Evolutionary conservation across 2,113 vertebrate genomes (phyloP).

Genomic region (Pseudorhombus dupliciocellatus): DNA sequence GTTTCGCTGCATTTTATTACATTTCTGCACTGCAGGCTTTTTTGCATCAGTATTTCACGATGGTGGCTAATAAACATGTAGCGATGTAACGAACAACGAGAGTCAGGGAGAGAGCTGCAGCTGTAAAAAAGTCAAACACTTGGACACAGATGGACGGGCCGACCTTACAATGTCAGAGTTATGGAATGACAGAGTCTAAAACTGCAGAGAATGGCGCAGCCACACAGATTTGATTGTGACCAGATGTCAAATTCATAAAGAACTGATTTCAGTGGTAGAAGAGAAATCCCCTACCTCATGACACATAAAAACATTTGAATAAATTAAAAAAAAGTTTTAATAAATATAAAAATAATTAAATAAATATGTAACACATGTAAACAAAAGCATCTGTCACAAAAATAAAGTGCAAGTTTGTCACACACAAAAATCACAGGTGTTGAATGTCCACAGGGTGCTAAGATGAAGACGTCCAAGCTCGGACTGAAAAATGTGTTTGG

Average conservation of each 20-base stretch:
- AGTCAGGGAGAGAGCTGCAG: slow-evolving; percentile 24
- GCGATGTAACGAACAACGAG: slow-evolving; percentile 48
- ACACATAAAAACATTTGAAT: slow-evolving; percentile 29
- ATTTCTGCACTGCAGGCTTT: slow-evolving; percentile 67
- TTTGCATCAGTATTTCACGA: slow-evolving; percentile 74
- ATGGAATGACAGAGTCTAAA: slow-evolving; percentile 37
- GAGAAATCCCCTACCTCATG: slow-evolving; percentile 15
- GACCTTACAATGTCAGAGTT: slow-evolving; percentile 38
- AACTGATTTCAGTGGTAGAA: slow-evolving; percentile 35
- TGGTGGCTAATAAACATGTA: slow-evolving; percentile 60
- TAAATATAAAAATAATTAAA: slow-evolving; percentile 43
- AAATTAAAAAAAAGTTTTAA: slow-evolving; percentile 51
- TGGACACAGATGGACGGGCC: slow-evolving; percentile 43
- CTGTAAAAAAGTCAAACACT: slow-evolving; percentile 38
- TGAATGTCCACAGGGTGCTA: slow-evolving; percentile 25
- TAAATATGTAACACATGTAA: slow-evolving; percentile 31
- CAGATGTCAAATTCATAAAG: slow-evolving; percentile 43
- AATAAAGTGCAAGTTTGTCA: slow-evolving; percentile 78
- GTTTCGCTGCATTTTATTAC: slow-evolving; percentile 68
- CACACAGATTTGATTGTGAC: slow-evolving; percentile 44
- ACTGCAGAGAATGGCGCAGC: slow-evolving; percentile 30
- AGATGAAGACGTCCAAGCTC: slow-evolving; percentile 10
- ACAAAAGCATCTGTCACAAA: slow-evolving; percentile 59
- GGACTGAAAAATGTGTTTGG: slow-evolving; percentile 8
- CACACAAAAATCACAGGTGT: slow-evolving; percentile 40